A percentile compares a stretch with the other conserved stretches of the same genome.
Conservation (phyloP, 2,888 invertebrate species). For the Nomada fucata region DNA sequence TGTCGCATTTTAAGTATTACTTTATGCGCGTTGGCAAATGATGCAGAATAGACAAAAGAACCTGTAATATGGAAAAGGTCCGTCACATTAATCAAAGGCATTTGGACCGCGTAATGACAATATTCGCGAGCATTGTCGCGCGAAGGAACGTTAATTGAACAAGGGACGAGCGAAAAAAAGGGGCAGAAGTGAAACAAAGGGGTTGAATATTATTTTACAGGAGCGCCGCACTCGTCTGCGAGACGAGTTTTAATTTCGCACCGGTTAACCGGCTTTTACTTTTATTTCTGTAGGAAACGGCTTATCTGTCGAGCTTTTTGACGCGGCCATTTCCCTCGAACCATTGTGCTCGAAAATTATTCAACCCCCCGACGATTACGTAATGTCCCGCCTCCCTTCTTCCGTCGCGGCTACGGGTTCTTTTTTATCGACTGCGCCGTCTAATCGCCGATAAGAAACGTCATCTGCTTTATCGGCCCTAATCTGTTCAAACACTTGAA, state of each 20-base stretch:
- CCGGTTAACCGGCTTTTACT: conserved; percentile 27
- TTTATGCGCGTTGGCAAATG: not conserved
- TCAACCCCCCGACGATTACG: conserved; percentile 6
- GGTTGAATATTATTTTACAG: conserved; percentile 37
- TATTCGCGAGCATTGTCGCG: conserved; percentile 16
- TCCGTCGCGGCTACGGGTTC: not conserved
- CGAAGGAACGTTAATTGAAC: conserved; percentile 27
- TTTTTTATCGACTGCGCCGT: conserved; percentile 48
- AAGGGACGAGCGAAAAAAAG: not conserved
- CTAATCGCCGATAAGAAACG: conserved; percentile 55
- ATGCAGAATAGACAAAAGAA: not conserved
- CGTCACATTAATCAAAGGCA: not conserved
- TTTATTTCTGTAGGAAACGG: conserved; percentile 30
- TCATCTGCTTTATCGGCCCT: conserved; percentile 61
- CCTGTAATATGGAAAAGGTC: too few relatives aligned
- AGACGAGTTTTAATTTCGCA: conserved; percentile 49
- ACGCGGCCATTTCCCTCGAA: not conserved
- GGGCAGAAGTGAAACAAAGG: conserved; percentile 15
- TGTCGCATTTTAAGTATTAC: too few relatives aligned
- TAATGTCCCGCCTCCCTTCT: not conserved
- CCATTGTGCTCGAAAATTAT: conserved; percentile 29
- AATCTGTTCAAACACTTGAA: conserved; percentile 37
- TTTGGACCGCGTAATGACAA: conserved; percentile 20
- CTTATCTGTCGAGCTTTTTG: conserved; percentile 35
- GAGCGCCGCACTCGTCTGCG: conserved; percentile 36